These are phyloP conservation scores for Tenualosa ilisha DNA, from an alignment of 2,797 vertebrate species.

Conservation along the genomic window DNA sequence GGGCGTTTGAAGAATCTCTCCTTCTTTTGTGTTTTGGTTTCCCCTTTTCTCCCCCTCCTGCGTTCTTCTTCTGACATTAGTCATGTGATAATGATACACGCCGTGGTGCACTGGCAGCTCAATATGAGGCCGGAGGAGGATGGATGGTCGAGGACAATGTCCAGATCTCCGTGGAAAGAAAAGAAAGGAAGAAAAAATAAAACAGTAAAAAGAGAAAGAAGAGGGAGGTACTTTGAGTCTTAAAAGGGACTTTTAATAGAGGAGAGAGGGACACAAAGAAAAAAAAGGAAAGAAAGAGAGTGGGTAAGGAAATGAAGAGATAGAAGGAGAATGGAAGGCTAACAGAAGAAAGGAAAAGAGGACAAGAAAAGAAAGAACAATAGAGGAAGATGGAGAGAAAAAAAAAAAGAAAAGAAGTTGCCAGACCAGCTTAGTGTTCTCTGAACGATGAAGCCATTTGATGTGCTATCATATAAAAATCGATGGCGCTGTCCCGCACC, in stretches of 20 bases:
- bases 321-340: not conserved
- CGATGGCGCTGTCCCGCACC: no score
- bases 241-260: not conserved
- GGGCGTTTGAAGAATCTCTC: constrained; percentile 30
- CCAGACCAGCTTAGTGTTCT: not conserved
- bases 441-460: no score
- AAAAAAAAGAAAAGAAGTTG: not conserved
- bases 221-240: not conserved
- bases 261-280: not conserved
- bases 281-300: not conserved
- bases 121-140: constrained; percentile 36
- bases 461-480: no score
- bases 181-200: not conserved
- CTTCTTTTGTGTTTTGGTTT: constrained; percentile 13
- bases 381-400: constrained; percentile 31
- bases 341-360: constrained; percentile 36
- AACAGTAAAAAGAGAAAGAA: not conserved
- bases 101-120: constrained; percentile 38
- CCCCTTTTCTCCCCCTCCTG: not conserved
- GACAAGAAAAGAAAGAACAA: not conserved
- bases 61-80: constrained; percentile 34
- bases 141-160: constrained; percentile 31
- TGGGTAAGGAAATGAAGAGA: not conserved
- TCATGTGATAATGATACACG: constrained; percentile 46
- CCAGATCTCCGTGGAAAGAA: not conserved